Evolutionary conservation across 2,888 invertebrate species (phyloP).

Genomic region (Lithophane socia): DNA sequence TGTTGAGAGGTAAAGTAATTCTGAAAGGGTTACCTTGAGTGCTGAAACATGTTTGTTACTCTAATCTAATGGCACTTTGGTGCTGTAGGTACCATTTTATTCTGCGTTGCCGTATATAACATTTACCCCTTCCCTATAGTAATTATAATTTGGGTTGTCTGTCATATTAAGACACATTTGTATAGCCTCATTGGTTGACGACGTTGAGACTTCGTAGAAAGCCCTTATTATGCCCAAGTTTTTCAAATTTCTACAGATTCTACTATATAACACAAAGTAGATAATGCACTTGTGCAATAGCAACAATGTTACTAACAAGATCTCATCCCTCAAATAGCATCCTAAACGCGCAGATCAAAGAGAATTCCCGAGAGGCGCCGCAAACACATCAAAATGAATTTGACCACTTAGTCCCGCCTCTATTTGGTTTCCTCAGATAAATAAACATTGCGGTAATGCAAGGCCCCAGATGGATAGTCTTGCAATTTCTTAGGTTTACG

Average conservation of each 20-base stretch:
- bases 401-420: constrained; percentile 47
- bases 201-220: neutral
- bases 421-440: constrained; percentile 45
- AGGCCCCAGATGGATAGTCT: constrained; percentile 6
- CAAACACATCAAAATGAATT: constrained; percentile 52
- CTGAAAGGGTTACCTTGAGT: neutral
- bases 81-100: neutral
- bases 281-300: neutral
- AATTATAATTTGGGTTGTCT: neutral
- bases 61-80: neutral
- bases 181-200: neutral
- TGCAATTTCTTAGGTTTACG: constrained; percentile 19
- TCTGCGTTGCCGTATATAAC: neutral
- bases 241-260: neutral
- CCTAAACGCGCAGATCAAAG: constrained; percentile 55
- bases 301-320: constrained; percentile 37
- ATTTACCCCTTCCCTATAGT: neutral
- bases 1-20: neutral
- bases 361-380: constrained; percentile 21
- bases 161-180: neutral
- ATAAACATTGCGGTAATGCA: constrained; percentile 49
- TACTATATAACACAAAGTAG: neutral
- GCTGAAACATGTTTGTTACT: constrained; percentile 27
- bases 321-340: constrained; percentile 47
- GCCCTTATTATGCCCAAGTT: neutral